Conservation (phyloP, 2,113 vertebrate species). For the Eulemur rufifrons region DNA sequence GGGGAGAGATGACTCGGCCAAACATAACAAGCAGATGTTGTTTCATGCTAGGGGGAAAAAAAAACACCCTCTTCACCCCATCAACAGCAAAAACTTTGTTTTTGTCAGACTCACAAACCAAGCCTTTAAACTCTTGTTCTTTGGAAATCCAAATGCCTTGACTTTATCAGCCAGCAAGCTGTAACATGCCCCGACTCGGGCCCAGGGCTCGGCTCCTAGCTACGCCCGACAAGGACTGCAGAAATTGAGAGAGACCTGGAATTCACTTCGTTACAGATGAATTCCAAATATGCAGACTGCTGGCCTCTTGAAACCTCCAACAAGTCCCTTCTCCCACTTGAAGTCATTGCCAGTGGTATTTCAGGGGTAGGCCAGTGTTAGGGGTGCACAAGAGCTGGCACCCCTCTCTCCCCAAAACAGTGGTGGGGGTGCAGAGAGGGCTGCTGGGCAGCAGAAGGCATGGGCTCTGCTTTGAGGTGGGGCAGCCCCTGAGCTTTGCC, state of each 20-base stretch:
- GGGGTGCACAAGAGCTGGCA: not conserved
- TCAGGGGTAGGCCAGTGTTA: not conserved
- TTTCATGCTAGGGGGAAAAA: slow-evolving; percentile 37
- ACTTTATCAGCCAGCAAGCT: slow-evolving; percentile 62
- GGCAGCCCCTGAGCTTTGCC: not conserved
- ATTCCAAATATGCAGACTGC: slow-evolving; percentile 76
- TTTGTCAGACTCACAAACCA: slow-evolving; percentile 49
- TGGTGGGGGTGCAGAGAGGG: not conserved
- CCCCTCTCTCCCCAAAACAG: not conserved
- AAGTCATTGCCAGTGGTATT: slow-evolving; percentile 26
- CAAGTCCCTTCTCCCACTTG: slow-evolving; percentile 38
- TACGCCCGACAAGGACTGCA: not conserved
- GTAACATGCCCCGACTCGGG: not conserved
- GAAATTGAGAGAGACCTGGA: slow-evolving; percentile 65
- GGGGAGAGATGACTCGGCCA: slow-evolving; percentile 21
- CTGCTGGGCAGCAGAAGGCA: not conserved
- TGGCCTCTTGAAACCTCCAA: slow-evolving; percentile 58
- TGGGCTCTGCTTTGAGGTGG: not conserved
- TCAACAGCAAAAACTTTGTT: slow-evolving; percentile 43
- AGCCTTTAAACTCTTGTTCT: slow-evolving; percentile 52
- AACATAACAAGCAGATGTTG: slow-evolving; percentile 62
- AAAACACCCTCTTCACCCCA: slow-evolving; percentile 35
- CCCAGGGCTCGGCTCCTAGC: slow-evolving; percentile 47
- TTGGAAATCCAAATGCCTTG: slow-evolving; percentile 43
- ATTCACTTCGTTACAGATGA: slow-evolving; percentile 63